Evolutionary conservation across 2,888 invertebrate species (phyloP).

Genomic region (Dusona sp.): DNA sequence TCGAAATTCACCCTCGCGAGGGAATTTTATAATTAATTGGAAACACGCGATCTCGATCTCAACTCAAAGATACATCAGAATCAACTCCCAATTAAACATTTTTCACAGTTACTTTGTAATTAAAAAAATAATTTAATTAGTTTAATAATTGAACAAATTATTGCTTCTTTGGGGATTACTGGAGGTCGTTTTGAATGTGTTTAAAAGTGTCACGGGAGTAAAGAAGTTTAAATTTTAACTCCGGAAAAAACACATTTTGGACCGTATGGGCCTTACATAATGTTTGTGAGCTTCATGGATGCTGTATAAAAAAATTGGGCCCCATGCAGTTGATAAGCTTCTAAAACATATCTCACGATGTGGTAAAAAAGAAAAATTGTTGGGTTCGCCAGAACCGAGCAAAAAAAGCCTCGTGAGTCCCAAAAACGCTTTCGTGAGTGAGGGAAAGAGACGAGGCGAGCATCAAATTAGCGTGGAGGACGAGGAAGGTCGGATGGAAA

Average conservation of each 20-base stretch:
- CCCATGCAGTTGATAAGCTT: neutral
- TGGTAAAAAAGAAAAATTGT: neutral
- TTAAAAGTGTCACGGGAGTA: no score
- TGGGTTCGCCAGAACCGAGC: neutral
- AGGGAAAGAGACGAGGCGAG: slow-evolving; percentile 68
- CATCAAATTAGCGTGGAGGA: slow-evolving; percentile 72
- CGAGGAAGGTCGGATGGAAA: slow-evolving; percentile 67
- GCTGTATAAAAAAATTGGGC: neutral
- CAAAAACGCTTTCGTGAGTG: slow-evolving; percentile 67
- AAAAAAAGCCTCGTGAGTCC: neutral
- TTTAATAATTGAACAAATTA: neutral
- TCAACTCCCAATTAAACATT: neutral
- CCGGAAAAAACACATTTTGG: neutral
- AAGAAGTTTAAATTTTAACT: neutral
- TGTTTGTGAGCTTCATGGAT: neutral
- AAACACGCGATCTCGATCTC: slow-evolving; percentile 11
- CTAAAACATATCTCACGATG: neutral
- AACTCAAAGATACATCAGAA: neutral
- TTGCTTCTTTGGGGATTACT: no score
- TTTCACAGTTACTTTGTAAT: neutral
- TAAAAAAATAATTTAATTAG: neutral
- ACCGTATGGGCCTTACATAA: neutral
- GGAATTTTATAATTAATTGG: slow-evolving; percentile 54
- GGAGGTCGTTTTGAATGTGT: no score
- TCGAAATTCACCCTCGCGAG: neutral